A percentile compares a stretch with the other conserved stretches of the same genome.
phyloP scores from a whole-genome alignment of 2,797 vertebrate genomes.

The Euphonia xanthogaster region DNA sequence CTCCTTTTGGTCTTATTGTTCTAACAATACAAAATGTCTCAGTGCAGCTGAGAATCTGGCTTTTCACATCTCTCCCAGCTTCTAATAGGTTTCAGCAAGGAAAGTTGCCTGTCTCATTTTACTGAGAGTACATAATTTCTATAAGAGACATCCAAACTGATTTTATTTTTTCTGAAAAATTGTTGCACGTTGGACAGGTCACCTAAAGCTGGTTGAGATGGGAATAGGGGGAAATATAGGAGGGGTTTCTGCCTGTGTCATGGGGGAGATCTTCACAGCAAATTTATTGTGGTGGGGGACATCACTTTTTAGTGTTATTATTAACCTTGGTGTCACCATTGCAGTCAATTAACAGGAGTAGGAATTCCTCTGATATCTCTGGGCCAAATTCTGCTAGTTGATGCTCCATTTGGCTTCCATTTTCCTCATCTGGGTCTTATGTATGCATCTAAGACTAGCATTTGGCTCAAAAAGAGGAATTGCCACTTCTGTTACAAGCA shows the following conservation, averaged over 20 bases:
- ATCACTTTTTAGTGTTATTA: not conserved
- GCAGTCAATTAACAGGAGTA: not conserved
- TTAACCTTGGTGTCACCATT: not conserved
- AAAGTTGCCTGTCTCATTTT: not conserved
- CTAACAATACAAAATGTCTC: slow-evolving; percentile 21
- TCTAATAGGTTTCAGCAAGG: slow-evolving; percentile 6
- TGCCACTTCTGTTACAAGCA: not conserved
- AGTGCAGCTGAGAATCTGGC: slow-evolving; percentile 23
- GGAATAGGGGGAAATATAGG: not conserved
- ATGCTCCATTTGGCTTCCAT: not conserved
- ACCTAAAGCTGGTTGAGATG: not conserved
- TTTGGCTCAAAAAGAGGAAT: slow-evolving; percentile 7
- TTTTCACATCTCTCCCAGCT: not conserved
- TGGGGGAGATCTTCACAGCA: not conserved
- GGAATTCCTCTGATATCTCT: not conserved
- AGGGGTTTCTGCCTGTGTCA: not conserved
- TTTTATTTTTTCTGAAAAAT: not conserved
- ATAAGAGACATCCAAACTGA: not conserved
- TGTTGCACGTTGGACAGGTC: not conserved
- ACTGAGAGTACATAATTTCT: not conserved
- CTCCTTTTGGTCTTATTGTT: slow-evolving; percentile 39
- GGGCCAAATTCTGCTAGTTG: not conserved
- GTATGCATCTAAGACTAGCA: not conserved
- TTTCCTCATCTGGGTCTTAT: not conserved
- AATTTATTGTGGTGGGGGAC: not conserved